These are phyloP conservation scores for Carapus acus DNA, from an alignment of 2,797 vertebrate genomes.

Conservation along the genomic window DNA sequence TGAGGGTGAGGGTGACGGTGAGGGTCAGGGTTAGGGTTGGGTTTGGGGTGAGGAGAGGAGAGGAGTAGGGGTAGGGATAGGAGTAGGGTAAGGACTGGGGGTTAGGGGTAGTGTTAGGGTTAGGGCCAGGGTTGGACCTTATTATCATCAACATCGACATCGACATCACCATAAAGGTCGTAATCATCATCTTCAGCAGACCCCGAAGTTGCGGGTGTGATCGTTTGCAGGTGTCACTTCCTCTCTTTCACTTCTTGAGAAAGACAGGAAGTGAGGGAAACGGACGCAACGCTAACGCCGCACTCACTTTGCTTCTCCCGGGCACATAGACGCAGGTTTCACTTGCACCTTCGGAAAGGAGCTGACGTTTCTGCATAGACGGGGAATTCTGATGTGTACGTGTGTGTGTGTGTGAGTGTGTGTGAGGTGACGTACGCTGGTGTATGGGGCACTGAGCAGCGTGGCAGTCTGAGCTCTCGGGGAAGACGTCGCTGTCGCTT, in stretches of 20 bases:
- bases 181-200: too few relatives aligned
- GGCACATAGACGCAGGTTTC: not conserved
- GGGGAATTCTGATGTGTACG: too few relatives aligned
- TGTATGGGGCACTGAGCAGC: slow-evolving; percentile 70
- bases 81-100: too few relatives aligned
- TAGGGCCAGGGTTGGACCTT: too few relatives aligned
- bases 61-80: too few relatives aligned
- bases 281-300: not conserved
- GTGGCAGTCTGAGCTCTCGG: slow-evolving; percentile 57
- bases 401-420: not conserved
- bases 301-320: not conserved
- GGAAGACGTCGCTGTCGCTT: slow-evolving; percentile 52
- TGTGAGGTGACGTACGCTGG: slow-evolving; percentile 52
- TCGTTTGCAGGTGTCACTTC: slow-evolving; percentile 55
- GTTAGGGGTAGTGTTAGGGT: too few relatives aligned
- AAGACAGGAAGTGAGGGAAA: slow-evolving; percentile 37
- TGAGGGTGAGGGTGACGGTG: too few relatives aligned
- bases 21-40: too few relatives aligned
- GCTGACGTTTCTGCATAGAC: not conserved
- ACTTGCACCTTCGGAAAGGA: not conserved
- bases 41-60: too few relatives aligned
- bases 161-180: too few relatives aligned
- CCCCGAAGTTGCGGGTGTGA: too few relatives aligned
- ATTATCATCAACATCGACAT: too few relatives aligned
- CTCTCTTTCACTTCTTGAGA: slow-evolving; percentile 47